Conservation (phyloP, 2,113 vertebrate genomes). For the Passer montanus region DNA sequence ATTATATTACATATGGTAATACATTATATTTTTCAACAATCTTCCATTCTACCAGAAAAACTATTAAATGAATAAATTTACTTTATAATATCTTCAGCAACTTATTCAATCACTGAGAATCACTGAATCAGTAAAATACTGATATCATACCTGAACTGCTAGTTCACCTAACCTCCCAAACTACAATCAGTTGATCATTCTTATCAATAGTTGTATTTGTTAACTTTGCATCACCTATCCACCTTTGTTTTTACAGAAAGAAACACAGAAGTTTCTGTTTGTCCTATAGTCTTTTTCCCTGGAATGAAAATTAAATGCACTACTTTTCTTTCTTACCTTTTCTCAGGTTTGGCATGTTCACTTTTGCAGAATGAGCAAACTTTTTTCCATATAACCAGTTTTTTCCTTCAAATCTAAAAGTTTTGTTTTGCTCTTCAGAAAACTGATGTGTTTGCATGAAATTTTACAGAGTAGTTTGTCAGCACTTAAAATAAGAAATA, state of each 20-base stretch:
- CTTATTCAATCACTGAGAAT: neutral
- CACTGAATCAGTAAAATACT: neutral
- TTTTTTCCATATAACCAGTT: neutral
- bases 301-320: neutral
- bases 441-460: neutral
- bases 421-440: neutral
- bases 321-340: neutral
- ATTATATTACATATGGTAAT: too few species aligned
- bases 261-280: neutral
- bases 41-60: neutral
- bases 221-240: neutral
- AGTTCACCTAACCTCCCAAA: neutral
- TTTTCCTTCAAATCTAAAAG: neutral
- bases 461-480: neutral
- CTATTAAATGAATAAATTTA: neutral
- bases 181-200: neutral
- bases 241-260: neutral
- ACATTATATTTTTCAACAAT: neutral
- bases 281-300: neutral
- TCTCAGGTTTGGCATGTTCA: neutral
- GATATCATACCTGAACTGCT: neutral
- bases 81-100: neutral
- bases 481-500: constrained; percentile 33
- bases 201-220: neutral
- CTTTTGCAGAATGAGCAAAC: neutral